Conservation (phyloP, 2,888 invertebrate species). For the Synergus umbraculus region DNA sequence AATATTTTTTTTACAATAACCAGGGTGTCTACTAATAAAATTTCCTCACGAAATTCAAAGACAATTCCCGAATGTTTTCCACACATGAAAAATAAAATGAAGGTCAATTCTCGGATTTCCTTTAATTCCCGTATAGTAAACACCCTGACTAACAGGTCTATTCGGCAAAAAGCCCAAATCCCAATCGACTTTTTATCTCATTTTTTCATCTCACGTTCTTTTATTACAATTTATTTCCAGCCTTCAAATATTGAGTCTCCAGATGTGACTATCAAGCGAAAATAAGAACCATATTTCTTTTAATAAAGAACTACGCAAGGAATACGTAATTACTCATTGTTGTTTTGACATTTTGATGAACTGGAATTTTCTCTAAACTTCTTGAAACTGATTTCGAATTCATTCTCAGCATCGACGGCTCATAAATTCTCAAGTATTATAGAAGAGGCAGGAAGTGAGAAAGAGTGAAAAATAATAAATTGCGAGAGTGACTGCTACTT, state of each 20-base stretch:
- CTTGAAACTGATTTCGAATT: neutral
- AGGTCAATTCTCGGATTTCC: no score
- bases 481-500: neutral
- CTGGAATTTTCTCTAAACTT: neutral
- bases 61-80: no score
- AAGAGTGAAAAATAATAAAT: neutral
- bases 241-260: neutral
- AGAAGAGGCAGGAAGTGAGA: neutral
- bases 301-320: no score
- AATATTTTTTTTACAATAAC: conserved; percentile 47
- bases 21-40: no score
- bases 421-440: neutral
- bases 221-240: neutral
- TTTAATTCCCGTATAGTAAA: no score
- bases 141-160: conserved; percentile 53
- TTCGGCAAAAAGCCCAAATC: conserved; percentile 53
- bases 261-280: conserved; percentile 25
- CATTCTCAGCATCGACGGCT: neutral
- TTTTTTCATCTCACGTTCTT: neutral
- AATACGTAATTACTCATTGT: neutral
- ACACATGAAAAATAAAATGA: no score
- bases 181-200: conserved; percentile 30
- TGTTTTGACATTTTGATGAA: neutral
- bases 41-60: no score
- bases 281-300: neutral